phyloP scores from a whole-genome alignment of 2,888 invertebrate genomes.

The Phortica okadai region DNA sequence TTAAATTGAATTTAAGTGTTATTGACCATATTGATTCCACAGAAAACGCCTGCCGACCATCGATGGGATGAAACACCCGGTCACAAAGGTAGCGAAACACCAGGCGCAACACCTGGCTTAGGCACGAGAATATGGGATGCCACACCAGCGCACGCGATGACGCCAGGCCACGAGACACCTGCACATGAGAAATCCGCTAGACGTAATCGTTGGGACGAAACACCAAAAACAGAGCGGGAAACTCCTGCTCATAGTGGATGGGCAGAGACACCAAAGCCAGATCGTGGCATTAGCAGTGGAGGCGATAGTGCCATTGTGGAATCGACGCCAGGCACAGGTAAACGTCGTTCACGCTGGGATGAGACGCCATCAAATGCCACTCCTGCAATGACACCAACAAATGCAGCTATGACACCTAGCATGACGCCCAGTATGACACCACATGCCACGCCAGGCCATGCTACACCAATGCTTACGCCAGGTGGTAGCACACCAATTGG shows the following conservation, averaged over 20 bases:
- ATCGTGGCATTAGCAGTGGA: conserved; percentile 86
- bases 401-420: conserved; percentile 80
- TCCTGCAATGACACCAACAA: conserved; percentile 84
- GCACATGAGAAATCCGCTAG: conserved; percentile 86
- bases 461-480: conserved; percentile 86
- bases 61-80: conserved; percentile 98
- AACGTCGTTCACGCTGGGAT: conserved; percentile 98
- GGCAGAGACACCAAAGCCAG: conserved; percentile 99
- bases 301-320: conserved; percentile 87
- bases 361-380: conserved; percentile 93
- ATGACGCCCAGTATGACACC: conserved; percentile 87
- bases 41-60: conserved; percentile 86
- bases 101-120: conserved; percentile 93
- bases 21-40: conserved; percentile 1
- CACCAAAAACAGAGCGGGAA: conserved; percentile 97
- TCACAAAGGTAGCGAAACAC: conserved; percentile 87
- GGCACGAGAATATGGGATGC: conserved; percentile 97
- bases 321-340: conserved; percentile 95
- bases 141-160: conserved; percentile 94
- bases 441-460: conserved; percentile 84
- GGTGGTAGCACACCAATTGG: conserved; percentile 92
- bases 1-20: too few species aligned
- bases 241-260: conserved; percentile 98
- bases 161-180: conserved; percentile 92
- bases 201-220: conserved; percentile 99